Evolutionary conservation across 2,888 invertebrate species (phyloP), one percentile per base, ranked within the genome.

Genomic region (Pandemis corylana): DNA sequence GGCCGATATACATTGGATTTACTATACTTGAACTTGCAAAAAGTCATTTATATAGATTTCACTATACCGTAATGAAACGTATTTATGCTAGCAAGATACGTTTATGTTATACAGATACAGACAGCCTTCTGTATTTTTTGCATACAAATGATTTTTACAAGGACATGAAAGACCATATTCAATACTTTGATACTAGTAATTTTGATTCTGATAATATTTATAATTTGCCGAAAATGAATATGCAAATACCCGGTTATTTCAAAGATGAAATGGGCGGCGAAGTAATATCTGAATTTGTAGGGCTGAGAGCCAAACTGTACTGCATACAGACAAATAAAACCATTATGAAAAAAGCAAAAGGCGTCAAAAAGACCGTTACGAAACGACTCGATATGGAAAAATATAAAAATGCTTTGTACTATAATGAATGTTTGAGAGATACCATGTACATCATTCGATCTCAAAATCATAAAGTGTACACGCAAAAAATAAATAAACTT

Each of bases 241-340:
- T n/a, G 28, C 59, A 75, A 66, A 59, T 76, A 41, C 77, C 76
- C 7, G 77, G 77, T 1, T 67, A 42, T 68, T 76, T 76, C 41
- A 76, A 77, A 49, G 76, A 78, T 72, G 78, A 78, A 61, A 51
- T 78, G 71, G 71, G 74, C 44, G 76, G 76, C 20, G 65, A 76
- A 28, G 59, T 75, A 5, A 78, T 78, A 49, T 36, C 68, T 15
- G 76, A 78, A 53, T 76, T 76, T 67, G 68, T 71, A 5, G 77
- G 77, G 1, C 67, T 77, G 36, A 65, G 78, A 68, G 75, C 76
- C 15, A 78, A 78, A 65, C 46, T 77, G 12, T 77, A 76, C 44
- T 76, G 75, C 59, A 76, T 73, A 36, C 69, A 72, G 1, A 66
- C 46, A 42, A 7, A 42, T 6, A 7, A 6, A 42, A 7, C 6